Evolutionary conservation across 1,140 invertebrate species (phyloP).

Genomic region (Zaprionus capensis): DNA sequence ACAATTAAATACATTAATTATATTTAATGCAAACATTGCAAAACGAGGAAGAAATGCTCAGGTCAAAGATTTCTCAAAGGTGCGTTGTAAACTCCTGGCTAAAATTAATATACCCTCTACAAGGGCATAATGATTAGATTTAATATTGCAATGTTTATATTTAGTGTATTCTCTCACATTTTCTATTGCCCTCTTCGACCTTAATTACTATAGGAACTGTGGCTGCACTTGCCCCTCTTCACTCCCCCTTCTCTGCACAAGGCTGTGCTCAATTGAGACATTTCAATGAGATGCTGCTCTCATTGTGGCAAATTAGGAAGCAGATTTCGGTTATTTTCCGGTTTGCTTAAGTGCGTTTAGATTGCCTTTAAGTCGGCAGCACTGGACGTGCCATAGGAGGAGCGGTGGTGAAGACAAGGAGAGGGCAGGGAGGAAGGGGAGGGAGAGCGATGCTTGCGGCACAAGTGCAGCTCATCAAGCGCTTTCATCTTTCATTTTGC

Average conservation of each 20-base stretch:
- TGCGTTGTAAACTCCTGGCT: too few species aligned
- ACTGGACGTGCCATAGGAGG: neutral
- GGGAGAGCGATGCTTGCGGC: neutral
- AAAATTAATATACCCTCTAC: too few species aligned
- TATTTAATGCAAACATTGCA: too few species aligned
- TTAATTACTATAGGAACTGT: neutral
- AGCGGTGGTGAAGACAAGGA: neutral
- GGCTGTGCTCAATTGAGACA: slow-evolving; percentile 4
- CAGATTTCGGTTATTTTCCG: slow-evolving; percentile 33
- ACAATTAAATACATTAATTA: too few species aligned
- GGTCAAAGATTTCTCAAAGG: too few species aligned
- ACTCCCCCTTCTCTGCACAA: neutral
- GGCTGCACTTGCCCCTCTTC: neutral
- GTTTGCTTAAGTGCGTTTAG: slow-evolving; percentile 40
- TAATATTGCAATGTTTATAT: too few species aligned
- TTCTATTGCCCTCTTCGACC: neutral
- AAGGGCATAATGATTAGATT: too few species aligned
- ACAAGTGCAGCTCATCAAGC: neutral
- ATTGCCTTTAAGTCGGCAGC: slow-evolving; percentile 24
- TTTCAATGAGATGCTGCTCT: slow-evolving; percentile 27
- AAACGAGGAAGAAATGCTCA: too few species aligned
- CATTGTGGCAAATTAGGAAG: slow-evolving; percentile 22
- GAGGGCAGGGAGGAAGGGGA: neutral
- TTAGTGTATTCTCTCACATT: too few species aligned
- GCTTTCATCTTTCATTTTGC: slow-evolving; percentile 38